phyloP scores from a whole-genome alignment of 2,113 vertebrate genomes.

The Ivindomyrus marchei region DNA sequence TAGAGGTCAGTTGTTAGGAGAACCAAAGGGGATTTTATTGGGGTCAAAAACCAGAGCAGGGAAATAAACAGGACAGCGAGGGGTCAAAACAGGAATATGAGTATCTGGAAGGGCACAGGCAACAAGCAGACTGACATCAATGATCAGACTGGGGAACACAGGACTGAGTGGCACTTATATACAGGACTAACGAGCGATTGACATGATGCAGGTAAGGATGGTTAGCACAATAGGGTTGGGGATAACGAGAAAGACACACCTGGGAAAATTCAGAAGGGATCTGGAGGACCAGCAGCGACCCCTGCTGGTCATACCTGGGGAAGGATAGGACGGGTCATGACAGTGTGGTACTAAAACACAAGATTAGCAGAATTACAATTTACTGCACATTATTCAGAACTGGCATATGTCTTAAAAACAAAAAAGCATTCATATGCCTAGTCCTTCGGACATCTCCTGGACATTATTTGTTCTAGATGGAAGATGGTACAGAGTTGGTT shows the following conservation, averaged over 20 bases:
- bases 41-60: not conserved
- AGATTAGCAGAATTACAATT: not conserved
- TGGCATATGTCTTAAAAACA: not conserved
- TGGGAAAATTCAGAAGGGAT: not conserved
- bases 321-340: not conserved
- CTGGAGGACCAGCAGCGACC: not conserved
- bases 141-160: not conserved
- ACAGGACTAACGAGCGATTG: not conserved
- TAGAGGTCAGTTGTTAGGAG: not conserved
- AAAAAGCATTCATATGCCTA: not conserved
- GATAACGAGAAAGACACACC: not conserved
- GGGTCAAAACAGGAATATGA: not conserved
- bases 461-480: not conserved
- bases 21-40: not conserved
- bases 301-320: not conserved
- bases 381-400: not conserved
- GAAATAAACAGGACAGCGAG: not conserved
- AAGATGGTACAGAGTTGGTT: not conserved
- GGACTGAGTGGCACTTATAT: not conserved
- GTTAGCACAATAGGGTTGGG: not conserved
- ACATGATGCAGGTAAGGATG: not conserved
- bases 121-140: not conserved
- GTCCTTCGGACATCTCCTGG: not conserved
- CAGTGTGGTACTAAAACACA: not conserved
- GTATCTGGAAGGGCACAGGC: not conserved